Percentiles rank a stretch among this genome's conserved stretches.
These are phyloP conservation scores for Lasiurus borealis DNA, from an alignment of 2,113 vertebrate genomes.

Conservation along the genomic window DNA sequence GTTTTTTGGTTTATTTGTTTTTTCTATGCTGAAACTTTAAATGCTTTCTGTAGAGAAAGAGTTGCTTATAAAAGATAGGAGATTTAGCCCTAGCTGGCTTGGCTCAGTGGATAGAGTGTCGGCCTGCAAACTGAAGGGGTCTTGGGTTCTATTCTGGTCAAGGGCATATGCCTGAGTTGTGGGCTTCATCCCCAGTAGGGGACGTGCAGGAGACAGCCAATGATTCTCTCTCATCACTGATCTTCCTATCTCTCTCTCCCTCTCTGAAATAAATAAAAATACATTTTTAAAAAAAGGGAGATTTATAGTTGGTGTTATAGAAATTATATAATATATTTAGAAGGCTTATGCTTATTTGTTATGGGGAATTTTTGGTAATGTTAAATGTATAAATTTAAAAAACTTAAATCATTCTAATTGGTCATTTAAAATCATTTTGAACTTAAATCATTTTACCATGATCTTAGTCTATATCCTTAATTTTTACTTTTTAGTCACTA, in stretches of 20 bases:
- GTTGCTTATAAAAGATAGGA: background rate
- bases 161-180: no score
- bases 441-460: background rate
- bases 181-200: no score
- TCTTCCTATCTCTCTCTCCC: no score
- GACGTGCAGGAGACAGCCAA: no score
- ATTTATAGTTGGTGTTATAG: background rate
- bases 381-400: background rate
- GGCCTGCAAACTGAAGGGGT: no score
- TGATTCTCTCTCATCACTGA: no score
- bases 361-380: background rate
- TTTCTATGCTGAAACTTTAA: slow-evolving; percentile 12
- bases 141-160: no score
- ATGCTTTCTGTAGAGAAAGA: background rate
- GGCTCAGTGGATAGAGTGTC: no score
- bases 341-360: background rate
- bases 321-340: slow-evolving; percentile 39
- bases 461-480: background rate
- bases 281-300: background rate
- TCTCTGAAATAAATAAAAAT: no score
- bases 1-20: background rate
- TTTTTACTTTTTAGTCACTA: background rate
- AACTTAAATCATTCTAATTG: background rate
- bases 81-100: no score
- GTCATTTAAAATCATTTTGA: slow-evolving; percentile 10